A percentile compares a stretch with the other conserved stretches of the same genome.
phyloP scores from a whole-genome alignment of 2,113 vertebrate species.

The Columba livia region DNA sequence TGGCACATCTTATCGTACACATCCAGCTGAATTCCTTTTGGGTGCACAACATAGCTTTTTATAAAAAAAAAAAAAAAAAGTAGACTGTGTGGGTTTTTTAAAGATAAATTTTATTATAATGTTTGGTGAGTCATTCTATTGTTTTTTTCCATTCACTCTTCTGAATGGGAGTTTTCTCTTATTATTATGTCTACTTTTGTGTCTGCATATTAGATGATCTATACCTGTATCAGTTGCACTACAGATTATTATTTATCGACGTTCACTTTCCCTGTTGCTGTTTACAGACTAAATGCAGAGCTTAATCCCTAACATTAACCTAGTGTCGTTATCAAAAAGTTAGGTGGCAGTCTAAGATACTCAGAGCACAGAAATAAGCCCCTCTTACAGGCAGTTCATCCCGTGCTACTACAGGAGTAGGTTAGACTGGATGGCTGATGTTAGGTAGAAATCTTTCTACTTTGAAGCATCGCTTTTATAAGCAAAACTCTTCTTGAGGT shows the following conservation, averaged over 20 bases:
- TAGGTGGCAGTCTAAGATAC: neutral
- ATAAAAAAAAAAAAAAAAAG: neutral
- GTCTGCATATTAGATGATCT: neutral
- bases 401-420: fast-evolving
- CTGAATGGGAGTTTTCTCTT: neutral
- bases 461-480: neutral
- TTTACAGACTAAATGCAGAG: neutral
- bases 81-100: fast-evolving
- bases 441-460: neutral
- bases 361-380: neutral
- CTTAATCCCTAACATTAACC: neutral
- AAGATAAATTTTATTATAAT: neutral
- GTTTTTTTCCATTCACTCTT: neutral
- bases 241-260: neutral
- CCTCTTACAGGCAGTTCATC: neutral
- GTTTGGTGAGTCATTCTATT: neutral
- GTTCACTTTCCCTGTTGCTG: neutral
- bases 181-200: neutral
- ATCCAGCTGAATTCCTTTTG: neutral
- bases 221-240: neutral
- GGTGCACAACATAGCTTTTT: neutral
- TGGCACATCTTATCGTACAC: neutral
- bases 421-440: neutral
- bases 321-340: neutral
- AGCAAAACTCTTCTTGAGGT: neutral